Evolutionary conservation across 2,113 vertebrate species (phyloP).

Genomic region (Sphyrna mokarran): DNA sequence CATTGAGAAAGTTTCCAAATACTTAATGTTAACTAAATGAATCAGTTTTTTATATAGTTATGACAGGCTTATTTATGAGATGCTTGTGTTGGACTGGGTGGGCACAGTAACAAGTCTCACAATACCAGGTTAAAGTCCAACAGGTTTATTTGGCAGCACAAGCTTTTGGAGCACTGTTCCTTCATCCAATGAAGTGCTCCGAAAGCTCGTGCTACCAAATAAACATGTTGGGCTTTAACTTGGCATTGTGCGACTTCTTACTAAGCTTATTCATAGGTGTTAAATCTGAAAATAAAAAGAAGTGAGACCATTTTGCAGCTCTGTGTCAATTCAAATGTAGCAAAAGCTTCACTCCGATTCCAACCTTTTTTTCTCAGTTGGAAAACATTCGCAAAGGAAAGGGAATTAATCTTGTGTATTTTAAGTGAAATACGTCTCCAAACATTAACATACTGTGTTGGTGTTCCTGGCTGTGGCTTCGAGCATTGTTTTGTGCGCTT

Average conservation of each 20-base stretch:
- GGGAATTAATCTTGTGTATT: conserved; percentile 9
- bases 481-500: conserved; percentile 8
- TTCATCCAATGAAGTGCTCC: too few species aligned
- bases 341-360: background rate
- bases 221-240: too few species aligned
- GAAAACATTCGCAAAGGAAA: background rate
- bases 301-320: background rate
- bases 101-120: too few species aligned
- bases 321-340: background rate
- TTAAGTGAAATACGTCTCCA: conserved; percentile 25
- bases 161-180: too few species aligned
- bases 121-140: too few species aligned
- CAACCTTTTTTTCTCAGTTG: conserved; percentile 1
- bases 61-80: background rate
- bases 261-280: background rate
- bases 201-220: too few species aligned
- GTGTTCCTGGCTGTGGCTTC: conserved; percentile 19
- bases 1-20: background rate
- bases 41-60: background rate
- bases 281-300: background rate
- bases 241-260: too few species aligned
- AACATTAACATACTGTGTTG: conserved; percentile 26
- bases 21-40: background rate
- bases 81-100: too few species aligned
- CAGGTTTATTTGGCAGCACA: too few species aligned